These are phyloP conservation scores for Procambarus virginalis DNA, from an alignment of 1,140 invertebrate species.

Conservation along the genomic window DNA sequence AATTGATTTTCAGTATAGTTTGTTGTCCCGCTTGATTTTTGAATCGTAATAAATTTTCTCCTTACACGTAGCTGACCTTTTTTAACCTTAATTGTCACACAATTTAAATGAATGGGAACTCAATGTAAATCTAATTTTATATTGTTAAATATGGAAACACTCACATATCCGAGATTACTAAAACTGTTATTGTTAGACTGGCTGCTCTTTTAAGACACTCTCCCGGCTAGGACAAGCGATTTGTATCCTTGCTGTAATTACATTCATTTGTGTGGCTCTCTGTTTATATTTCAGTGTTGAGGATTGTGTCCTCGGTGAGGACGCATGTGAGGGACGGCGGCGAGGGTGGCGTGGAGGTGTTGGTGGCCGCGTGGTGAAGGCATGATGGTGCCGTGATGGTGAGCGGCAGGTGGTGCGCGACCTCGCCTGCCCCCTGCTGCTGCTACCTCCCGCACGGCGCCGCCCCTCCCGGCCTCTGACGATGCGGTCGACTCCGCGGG, in stretches of 20 bases:
- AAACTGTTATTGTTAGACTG: no score
- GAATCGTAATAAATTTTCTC: no score
- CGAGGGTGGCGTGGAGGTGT: slow-evolving; percentile 2
- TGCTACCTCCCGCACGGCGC: slow-evolving; percentile 19
- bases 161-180: no score
- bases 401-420: slow-evolving; percentile 66
- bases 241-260: neutral
- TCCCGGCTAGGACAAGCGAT: no score
- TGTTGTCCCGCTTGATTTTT: no score
- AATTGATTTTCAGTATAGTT: no score
- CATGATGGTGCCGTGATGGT: slow-evolving; percentile 63
- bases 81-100: no score
- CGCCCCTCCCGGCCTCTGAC: slow-evolving; percentile 57
- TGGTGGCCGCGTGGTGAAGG: neutral
- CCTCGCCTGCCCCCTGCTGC: slow-evolving; percentile 66
- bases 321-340: slow-evolving; percentile 30
- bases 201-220: no score
- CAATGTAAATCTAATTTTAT: no score
- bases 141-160: no score
- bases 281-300: slow-evolving; percentile 25
- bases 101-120: no score
- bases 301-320: neutral
- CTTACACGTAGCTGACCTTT: no score
- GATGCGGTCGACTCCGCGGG: slow-evolving; percentile 60
- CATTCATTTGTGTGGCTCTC: neutral